Evolutionary conservation across 2,113 vertebrate species (phyloP).

Genomic region (Eublepharis macularius): DNA sequence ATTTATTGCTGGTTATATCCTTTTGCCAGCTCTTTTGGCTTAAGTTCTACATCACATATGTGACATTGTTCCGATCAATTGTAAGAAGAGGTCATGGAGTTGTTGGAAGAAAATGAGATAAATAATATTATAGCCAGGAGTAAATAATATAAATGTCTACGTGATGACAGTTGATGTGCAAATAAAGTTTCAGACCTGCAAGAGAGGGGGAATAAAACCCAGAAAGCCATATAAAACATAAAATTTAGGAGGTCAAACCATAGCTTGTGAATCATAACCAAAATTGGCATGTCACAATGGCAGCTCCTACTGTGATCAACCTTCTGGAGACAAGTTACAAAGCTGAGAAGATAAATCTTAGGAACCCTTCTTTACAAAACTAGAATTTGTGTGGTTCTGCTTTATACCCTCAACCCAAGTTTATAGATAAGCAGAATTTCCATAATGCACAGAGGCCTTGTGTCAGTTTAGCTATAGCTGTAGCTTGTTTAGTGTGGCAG

Average conservation of each 20-base stretch:
- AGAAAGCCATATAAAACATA: background rate
- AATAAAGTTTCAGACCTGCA: background rate
- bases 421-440: background rate
- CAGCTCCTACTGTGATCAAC: background rate
- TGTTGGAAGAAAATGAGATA: background rate
- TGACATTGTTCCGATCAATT: background rate
- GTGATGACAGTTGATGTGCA: background rate
- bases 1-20: background rate
- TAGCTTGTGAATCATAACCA: background rate
- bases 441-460: background rate
- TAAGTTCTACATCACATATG: background rate
- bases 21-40: background rate
- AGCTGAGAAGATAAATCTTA: background rate
- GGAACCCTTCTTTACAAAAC: background rate
- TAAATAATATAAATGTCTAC: background rate
- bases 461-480: background rate
- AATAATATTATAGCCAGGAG: background rate
- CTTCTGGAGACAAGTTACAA: background rate
- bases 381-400: background rate
- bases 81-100: conserved; percentile 1
- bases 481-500: background rate
- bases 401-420: background rate
- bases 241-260: background rate
- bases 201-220: background rate
- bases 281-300: background rate